Conservation (phyloP, 2,113 vertebrate species). For the Morone chrysops region DNA sequence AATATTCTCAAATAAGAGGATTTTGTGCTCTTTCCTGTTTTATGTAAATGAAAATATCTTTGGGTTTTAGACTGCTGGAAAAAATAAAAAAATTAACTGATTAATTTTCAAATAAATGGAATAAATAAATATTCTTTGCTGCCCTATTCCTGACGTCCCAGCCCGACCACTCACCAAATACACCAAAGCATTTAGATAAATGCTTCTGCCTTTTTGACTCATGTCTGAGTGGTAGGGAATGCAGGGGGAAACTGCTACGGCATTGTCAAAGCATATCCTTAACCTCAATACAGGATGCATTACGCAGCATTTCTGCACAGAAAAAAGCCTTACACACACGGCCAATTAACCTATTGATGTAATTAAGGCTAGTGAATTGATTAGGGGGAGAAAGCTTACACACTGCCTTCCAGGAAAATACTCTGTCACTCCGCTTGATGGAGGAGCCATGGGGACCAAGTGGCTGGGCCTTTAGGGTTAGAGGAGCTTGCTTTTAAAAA, state of each 20-base stretch:
- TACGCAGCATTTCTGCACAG: conserved; percentile 63
- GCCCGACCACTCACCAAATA: background rate
- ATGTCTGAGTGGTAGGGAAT: conserved; percentile 18
- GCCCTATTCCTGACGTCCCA: background rate
- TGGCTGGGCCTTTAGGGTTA: background rate
- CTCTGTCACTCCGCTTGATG: conserved; percentile 62
- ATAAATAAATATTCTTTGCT: background rate
- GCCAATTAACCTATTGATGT: conserved; percentile 82
- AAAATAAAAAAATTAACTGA: background rate
- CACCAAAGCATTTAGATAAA: background rate
- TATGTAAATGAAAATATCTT: background rate
- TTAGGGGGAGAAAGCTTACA: conserved; percentile 61
- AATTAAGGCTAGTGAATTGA: conserved; percentile 83
- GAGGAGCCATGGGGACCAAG: conserved; percentile 27
- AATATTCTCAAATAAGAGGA: background rate
- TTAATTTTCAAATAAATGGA: background rate
- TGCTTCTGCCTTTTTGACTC: conserved; percentile 1
- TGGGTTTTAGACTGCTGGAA: background rate
- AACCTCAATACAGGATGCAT: conserved; percentile 48
- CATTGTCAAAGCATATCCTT: conserved; percentile 54
- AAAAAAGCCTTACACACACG: conserved; percentile 57
- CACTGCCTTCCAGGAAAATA: conserved; percentile 73
- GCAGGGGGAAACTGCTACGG: background rate
- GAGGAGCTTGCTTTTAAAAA: conserved; percentile 38
- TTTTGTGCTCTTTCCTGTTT: background rate